Conservation (phyloP, 2,888 invertebrate species). For the Tuta absoluta region DNA sequence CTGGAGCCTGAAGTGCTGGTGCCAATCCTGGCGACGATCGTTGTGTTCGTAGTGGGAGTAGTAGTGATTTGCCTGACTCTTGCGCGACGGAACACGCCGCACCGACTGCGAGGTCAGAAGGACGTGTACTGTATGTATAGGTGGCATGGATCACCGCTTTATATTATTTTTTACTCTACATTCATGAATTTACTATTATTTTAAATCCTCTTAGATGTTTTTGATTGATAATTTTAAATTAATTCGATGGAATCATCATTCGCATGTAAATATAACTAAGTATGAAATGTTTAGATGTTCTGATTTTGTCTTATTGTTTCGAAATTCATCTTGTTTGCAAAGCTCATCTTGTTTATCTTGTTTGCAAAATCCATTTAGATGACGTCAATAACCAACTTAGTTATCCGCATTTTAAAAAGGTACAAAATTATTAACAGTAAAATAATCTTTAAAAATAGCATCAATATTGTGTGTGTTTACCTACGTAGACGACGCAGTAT, state of each 20-base stretch:
- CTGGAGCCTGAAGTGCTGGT: slow-evolving; percentile 94
- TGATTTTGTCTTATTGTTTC: slow-evolving; percentile 39
- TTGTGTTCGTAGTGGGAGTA: slow-evolving; percentile 94
- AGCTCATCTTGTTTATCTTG: slow-evolving; percentile 43
- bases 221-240: not conserved
- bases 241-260: slow-evolving; percentile 8
- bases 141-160: slow-evolving; percentile 72
- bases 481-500: slow-evolving; percentile 91
- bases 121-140: slow-evolving; percentile 87
- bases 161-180: slow-evolving; percentile 40
- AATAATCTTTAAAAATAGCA: not conserved
- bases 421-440: not conserved
- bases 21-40: slow-evolving; percentile 93
- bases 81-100: slow-evolving; percentile 90
- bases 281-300: slow-evolving; percentile 31
- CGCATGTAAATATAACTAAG: slow-evolving; percentile 25
- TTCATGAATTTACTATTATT: slow-evolving; percentile 25
- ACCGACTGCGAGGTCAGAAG: slow-evolving; percentile 90
- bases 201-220: not conserved
- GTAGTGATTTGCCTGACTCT: slow-evolving; percentile 95
- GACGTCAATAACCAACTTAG: not conserved
- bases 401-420: not conserved
- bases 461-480: not conserved
- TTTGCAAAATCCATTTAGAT: slow-evolving; percentile 44
- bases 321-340: slow-evolving; percentile 55